Conservation (phyloP, 2,888 invertebrate species). For the Chalcosyrphus nemorum region DNA sequence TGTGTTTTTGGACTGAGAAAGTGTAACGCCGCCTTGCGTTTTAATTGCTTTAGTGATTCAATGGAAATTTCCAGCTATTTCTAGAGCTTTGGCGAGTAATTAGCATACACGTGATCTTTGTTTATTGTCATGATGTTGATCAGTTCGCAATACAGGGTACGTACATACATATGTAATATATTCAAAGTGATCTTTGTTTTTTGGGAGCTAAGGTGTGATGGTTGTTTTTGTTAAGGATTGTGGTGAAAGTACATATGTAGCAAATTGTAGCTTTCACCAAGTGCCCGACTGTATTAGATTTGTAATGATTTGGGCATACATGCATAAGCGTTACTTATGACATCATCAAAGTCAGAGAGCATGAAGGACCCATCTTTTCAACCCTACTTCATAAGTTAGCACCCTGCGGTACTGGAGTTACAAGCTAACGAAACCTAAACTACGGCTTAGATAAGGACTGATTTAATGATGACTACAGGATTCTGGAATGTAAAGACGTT, state of each 20-base stretch:
- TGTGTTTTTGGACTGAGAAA: conserved; percentile 11
- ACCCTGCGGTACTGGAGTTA: too few species aligned
- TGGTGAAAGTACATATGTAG: neutral
- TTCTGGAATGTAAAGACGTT: too few species aligned
- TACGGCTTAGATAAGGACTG: too few species aligned
- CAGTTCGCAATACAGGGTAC: neutral
- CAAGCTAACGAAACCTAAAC: too few species aligned
- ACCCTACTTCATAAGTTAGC: too few species aligned
- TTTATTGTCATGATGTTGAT: conserved; percentile 24
- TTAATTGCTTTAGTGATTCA: conserved; percentile 23
- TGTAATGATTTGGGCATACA: neutral
- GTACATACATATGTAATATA: neutral
- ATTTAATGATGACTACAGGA: too few species aligned
- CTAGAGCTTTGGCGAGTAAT: conserved; percentile 9
- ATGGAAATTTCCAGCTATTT: conserved; percentile 43
- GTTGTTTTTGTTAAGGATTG: neutral
- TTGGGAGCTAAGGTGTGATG: neutral
- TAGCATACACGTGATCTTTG: conserved; percentile 44
- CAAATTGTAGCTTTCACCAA: neutral
- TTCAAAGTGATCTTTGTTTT: neutral
- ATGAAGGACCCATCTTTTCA: too few species aligned
- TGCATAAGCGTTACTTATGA: too few species aligned
- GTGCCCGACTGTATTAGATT: neutral
- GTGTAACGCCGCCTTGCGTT: conserved; percentile 29
- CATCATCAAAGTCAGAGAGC: too few species aligned